These are phyloP conservation scores for Danio aesculapii DNA, from an alignment of 2,797 vertebrate species.

Conservation along the genomic window DNA sequence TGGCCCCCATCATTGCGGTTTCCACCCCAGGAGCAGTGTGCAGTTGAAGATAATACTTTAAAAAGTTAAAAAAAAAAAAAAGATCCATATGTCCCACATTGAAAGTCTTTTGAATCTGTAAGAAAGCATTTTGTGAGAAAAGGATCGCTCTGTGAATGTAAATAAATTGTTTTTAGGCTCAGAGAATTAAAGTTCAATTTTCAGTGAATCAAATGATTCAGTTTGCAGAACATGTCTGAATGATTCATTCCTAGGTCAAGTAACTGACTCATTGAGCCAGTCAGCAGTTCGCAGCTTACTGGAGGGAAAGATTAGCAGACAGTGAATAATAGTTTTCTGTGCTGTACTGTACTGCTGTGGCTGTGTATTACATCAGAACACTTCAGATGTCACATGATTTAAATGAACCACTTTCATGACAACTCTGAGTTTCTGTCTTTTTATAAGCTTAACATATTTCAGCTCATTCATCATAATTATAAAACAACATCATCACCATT, in stretches of 20 bases:
- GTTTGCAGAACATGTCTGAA: neutral
- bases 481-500: neutral
- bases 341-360: too few species aligned
- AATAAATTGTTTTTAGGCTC: neutral
- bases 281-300: neutral
- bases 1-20: conserved; percentile 33
- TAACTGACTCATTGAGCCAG: neutral
- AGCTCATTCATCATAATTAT: neutral
- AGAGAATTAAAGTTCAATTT: neutral
- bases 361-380: neutral
- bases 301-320: neutral
- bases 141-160: neutral
- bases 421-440: neutral
- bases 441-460: neutral
- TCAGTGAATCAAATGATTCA: neutral
- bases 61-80: neutral
- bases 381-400: neutral
- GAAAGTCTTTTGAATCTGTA: neutral
- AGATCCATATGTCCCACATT: neutral
- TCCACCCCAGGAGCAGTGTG: neutral
- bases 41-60: neutral
- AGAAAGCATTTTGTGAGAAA: neutral
- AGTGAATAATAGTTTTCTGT: neutral
- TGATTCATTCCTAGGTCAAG: neutral
- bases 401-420: neutral